These are phyloP conservation scores for Myrmophylax atrothorax DNA, from an alignment of 2,113 vertebrate species.

Conservation along the genomic window DNA sequence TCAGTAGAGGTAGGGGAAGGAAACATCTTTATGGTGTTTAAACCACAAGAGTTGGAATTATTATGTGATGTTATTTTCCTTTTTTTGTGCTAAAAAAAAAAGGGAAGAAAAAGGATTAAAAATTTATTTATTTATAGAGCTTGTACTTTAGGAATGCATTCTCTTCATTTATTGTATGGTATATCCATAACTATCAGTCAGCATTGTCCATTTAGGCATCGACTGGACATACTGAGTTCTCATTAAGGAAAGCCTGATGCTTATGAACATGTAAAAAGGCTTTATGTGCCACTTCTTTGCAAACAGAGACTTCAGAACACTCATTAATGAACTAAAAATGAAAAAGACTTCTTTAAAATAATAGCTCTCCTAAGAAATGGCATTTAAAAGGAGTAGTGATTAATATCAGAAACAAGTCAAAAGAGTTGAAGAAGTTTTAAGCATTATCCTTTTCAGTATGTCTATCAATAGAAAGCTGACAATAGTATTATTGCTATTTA, in stretches of 20 bases:
- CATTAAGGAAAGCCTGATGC: background rate
- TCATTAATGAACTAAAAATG: background rate
- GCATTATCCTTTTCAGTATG: constrained; percentile 74
- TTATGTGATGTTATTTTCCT: background rate
- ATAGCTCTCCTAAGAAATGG: constrained; percentile 5
- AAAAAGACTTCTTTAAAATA: constrained; percentile 3
- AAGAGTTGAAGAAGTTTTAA: constrained; percentile 62
- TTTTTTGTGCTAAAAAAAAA: background rate
- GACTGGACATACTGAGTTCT: background rate
- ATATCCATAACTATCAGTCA: background rate
- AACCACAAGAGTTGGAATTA: background rate
- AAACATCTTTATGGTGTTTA: background rate
- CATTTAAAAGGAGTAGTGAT: background rate
- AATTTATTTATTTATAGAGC: background rate
- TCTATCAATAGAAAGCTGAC: constrained; percentile 87
- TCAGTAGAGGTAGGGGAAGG: background rate
- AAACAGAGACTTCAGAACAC: constrained; percentile 19
- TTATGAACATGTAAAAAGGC: background rate
- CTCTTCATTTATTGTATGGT: background rate
- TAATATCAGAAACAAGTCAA: constrained; percentile 25
- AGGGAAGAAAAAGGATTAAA: background rate
- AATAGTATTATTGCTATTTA: constrained; percentile 94
- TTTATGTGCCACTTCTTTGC: constrained; percentile 1
- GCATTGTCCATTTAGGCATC: background rate
- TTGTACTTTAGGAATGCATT: background rate